phyloP scores from a whole-genome alignment of 2,888 invertebrate genomes.

The Noctua fimbriata region DNA sequence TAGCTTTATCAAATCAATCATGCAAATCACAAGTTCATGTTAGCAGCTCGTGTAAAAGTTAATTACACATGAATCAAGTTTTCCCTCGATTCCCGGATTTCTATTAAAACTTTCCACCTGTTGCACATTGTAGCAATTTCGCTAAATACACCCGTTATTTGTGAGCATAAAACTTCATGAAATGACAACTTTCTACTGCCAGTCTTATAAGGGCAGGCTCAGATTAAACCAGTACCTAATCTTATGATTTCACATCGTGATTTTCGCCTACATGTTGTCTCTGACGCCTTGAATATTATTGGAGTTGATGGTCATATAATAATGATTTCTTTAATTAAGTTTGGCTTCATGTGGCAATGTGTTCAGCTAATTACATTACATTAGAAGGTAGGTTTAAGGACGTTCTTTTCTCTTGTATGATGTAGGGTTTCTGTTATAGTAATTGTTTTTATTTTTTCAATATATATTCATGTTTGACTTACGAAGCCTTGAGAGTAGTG shows the following conservation, averaged over 20 bases:
- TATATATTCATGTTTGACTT: background rate
- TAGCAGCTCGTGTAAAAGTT: slow-evolving; percentile 37
- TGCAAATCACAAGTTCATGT: slow-evolving; percentile 32
- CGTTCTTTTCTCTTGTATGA: background rate
- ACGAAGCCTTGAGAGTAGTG: background rate
- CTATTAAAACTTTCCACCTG: slow-evolving; percentile 53
- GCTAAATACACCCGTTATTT: slow-evolving; percentile 23
- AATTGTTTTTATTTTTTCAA: background rate
- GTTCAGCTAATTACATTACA: background rate
- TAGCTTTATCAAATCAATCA: slow-evolving; percentile 14
- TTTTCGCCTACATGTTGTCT: slow-evolving; percentile 36
- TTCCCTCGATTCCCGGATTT: slow-evolving; percentile 45
- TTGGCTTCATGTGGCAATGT: background rate
- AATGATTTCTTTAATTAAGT: background rate
- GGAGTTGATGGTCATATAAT: slow-evolving; percentile 1
- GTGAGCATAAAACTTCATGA: slow-evolving; percentile 9
- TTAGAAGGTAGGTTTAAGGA: background rate
- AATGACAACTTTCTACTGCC: slow-evolving; percentile 43
- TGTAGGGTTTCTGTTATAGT: background rate
- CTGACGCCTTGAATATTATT: slow-evolving; percentile 18
- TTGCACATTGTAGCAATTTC: slow-evolving; percentile 16
- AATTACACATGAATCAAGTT: slow-evolving; percentile 46
- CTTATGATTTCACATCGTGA: slow-evolving; percentile 21
- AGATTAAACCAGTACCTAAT: slow-evolving; percentile 25
- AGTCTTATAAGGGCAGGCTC: slow-evolving; percentile 19